phyloP scores from a whole-genome alignment of 1,140 invertebrate genomes.

The Ruditapes philippinarum region DNA sequence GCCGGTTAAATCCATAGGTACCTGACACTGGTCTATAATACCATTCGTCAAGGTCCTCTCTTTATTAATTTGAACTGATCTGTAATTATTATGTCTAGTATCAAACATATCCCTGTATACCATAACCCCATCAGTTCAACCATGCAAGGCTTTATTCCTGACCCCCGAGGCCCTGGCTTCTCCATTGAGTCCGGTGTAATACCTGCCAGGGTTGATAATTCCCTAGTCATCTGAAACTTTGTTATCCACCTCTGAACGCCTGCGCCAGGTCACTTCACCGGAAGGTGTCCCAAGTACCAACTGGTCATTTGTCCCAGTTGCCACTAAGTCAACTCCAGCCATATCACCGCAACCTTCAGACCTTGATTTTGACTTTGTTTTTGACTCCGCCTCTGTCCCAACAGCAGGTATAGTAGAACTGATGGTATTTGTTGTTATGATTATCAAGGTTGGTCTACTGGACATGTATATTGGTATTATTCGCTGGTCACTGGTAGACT shows the following conservation, averaged over 20 bases:
- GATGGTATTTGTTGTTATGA: too few species aligned
- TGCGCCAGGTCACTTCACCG: neutral
- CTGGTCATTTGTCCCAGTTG: neutral
- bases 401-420: neutral
- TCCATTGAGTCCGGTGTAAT: neutral
- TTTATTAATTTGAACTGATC: neutral
- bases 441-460: neutral
- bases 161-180: neutral
- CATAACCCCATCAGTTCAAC: neutral
- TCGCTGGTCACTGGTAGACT: neutral
- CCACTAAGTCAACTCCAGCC: neutral
- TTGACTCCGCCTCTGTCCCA: neutral
- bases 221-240: neutral
- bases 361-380: too few species aligned
- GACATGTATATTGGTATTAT: neutral
- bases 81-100: neutral
- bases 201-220: neutral
- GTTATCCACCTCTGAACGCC: neutral
- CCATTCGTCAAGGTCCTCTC: neutral
- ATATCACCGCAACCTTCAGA: constrained; percentile 15
- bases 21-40: neutral
- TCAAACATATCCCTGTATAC: neutral
- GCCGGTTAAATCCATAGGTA: neutral
- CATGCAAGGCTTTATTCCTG: neutral
- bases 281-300: neutral